Conservation (phyloP, 2,113 vertebrate genomes). For the Bufo gargarizans region DNA sequence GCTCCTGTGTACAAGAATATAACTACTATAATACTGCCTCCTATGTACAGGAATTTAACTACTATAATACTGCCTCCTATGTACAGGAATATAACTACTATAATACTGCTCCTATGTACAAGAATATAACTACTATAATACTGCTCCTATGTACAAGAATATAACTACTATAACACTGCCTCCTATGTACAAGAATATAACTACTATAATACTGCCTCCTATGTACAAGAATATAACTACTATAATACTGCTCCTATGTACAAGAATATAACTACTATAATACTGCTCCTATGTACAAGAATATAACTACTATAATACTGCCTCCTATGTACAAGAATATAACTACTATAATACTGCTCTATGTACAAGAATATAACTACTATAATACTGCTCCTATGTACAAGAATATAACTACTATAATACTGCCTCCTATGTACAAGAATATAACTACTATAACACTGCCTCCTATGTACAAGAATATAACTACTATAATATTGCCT, state of each 20-base stretch:
- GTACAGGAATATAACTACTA: too few species aligned
- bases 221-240: neutral
- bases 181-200: too few species aligned
- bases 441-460: neutral
- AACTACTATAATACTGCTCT: neutral
- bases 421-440: neutral
- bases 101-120: too few species aligned
- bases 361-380: slow-evolving; percentile 2
- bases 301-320: neutral
- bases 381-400: neutral
- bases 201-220: too few species aligned
- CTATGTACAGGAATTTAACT: too few species aligned
- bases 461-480: slow-evolving; percentile 1
- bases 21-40: too few species aligned
- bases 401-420: neutral
- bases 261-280: neutral
- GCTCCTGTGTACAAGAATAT: too few species aligned
- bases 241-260: neutral
- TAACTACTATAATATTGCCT: neutral
- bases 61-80: too few species aligned
- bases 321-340: neutral
- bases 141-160: too few species aligned
- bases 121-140: too few species aligned
- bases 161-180: too few species aligned
- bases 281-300: neutral